Conservation (phyloP, 2,113 vertebrate genomes). For the Amblyornis subalaris region DNA sequence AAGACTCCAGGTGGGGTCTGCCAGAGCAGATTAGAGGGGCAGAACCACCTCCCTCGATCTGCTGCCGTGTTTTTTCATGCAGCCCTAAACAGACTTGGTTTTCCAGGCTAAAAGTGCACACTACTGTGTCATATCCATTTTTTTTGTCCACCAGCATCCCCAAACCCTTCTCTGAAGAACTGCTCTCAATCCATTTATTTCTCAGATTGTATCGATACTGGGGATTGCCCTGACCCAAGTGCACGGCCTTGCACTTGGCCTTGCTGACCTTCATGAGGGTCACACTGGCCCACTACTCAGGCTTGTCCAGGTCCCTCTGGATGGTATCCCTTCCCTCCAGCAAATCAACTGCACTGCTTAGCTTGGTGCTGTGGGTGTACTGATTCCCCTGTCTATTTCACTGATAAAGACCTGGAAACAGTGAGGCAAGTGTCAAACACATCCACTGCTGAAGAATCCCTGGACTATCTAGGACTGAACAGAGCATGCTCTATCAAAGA, state of each 20-base stretch:
- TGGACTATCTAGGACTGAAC: conserved; percentile 69
- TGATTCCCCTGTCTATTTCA: neutral
- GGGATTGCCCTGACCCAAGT: neutral
- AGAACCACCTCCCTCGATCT: neutral
- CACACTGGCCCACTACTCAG: neutral
- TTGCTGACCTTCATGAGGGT: neutral
- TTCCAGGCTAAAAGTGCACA: neutral
- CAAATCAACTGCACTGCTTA: neutral
- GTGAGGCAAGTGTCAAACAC: conserved; percentile 24
- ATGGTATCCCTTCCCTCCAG: neutral
- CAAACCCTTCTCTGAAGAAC: neutral
- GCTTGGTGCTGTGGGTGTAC: neutral
- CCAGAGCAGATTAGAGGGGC: neutral
- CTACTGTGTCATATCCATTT: neutral
- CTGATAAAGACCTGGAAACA: neutral
- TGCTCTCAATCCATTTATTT: neutral
- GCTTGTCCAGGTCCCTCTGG: neutral
- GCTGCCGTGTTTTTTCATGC: neutral
- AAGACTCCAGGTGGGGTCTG: neutral
- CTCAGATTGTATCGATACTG: neutral
- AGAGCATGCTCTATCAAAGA: conserved; percentile 92
- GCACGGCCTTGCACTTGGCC: neutral
- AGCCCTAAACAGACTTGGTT: neutral
- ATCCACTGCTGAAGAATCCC: conserved; percentile 20
- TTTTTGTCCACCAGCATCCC: neutral